A percentile compares a stretch with the other conserved stretches of the same genome.
Evolutionary conservation across 2,797 vertebrate species (phyloP).

Genomic region (Rousettus madagascariensis): DNA sequence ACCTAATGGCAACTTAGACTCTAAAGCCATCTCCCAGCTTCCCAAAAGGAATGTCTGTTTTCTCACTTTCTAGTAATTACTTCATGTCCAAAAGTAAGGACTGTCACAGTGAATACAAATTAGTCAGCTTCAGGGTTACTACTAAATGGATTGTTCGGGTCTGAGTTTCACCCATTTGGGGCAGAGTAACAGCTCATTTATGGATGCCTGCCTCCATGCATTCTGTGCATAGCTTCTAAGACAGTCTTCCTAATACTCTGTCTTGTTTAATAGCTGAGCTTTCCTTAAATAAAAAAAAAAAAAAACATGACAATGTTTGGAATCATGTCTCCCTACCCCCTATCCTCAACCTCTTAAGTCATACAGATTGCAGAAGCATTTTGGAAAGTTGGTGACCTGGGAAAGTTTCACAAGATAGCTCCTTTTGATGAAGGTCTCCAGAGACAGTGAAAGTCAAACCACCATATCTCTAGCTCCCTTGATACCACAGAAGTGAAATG

Average conservation of each 20-base stretch:
- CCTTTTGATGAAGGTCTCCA: neutral
- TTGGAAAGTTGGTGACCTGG: neutral
- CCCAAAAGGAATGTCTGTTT: constrained; percentile 82
- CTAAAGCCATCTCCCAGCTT: constrained; percentile 76
- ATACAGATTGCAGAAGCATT: neutral
- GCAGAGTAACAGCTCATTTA: neutral
- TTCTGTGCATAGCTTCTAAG: neutral
- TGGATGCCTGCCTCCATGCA: neutral
- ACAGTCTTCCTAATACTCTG: neutral
- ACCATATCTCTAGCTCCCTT: neutral
- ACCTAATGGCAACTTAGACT: constrained; percentile 71
- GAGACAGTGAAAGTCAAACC: neutral
- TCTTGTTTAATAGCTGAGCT: neutral
- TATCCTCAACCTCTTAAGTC: neutral
- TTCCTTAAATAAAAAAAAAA: constrained; percentile 23
- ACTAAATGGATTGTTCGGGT: neutral
- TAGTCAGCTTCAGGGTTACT: constrained; percentile 67
- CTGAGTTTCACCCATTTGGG: neutral
- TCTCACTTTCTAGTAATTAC: constrained; percentile 84
- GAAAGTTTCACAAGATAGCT: neutral
- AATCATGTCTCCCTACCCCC: neutral
- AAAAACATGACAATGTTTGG: neutral
- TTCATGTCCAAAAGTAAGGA: constrained; percentile 79
- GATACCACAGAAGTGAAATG: neutral
- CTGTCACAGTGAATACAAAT: constrained; percentile 76